These are phyloP conservation scores for Myotis myotis DNA, from an alignment of 2,797 vertebrate species.

Conservation along the genomic window DNA sequence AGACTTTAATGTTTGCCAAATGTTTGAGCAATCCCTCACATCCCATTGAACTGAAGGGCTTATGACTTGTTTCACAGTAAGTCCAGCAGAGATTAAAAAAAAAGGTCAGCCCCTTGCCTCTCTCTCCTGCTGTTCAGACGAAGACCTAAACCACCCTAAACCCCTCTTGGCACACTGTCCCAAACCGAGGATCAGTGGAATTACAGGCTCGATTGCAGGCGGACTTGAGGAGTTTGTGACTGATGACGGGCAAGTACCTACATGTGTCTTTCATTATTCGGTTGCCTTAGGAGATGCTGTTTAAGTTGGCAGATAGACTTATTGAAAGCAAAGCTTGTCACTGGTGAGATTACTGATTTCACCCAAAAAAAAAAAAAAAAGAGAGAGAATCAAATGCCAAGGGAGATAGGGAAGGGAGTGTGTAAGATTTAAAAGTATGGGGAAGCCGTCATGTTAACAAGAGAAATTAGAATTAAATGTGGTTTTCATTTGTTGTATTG, in stretches of 20 bases:
- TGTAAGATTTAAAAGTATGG: conserved; percentile 72
- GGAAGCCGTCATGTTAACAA: conserved; percentile 77
- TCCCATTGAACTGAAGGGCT: background rate
- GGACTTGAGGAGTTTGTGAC: conserved; percentile 66
- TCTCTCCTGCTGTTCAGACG: background rate
- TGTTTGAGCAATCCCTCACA: conserved; percentile 28
- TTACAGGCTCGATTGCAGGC: conserved; percentile 77
- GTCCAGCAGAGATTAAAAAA: background rate
- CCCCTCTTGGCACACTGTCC: background rate
- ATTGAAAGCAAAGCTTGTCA: conserved; percentile 87
- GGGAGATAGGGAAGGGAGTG: conserved; percentile 46
- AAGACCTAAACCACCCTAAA: background rate
- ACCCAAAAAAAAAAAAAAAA: background rate
- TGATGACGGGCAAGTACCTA: conserved; percentile 85
- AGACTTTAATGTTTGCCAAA: conserved; percentile 7
- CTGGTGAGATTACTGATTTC: conserved; percentile 86
- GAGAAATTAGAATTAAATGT: conserved; percentile 75
- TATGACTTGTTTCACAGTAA: background rate
- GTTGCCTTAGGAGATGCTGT: conserved; percentile 88
- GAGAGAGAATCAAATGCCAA: conserved; percentile 56
- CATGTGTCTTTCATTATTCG: conserved; percentile 91
- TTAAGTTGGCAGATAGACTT: conserved; percentile 91
- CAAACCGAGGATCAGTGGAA: conserved; percentile 20
- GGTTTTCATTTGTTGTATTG: conserved; percentile 82
- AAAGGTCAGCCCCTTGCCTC: background rate